Base-by-base conservation (phyloP, 2,797 vertebrate species). In the Tarsius wallacei region DNA sequence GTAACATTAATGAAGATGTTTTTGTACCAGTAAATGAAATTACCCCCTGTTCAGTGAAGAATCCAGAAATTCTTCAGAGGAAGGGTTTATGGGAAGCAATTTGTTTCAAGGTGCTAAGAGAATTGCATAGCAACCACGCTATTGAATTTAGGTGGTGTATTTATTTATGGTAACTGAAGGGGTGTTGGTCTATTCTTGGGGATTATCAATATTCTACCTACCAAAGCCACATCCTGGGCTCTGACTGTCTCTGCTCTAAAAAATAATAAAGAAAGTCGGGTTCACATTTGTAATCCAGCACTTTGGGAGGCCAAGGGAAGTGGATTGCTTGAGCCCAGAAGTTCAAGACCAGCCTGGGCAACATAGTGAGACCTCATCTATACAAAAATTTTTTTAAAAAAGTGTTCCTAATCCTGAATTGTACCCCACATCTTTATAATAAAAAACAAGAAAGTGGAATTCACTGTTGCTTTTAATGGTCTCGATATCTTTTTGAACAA, bases 141-240 rank as follows among this genome's bases (percentile, higher is more conserved):
- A 26, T 71, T 93, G 80, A 61, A 80, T 64, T 84, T 80, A 97
- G 31, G 63, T 66, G 70, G 5, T 78, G 74, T n/a, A 63, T 33
- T 64, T 53, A 63, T 14, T 82, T 82, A 26, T 21, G 28, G 14
- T 49, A 28, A 78, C 21, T 84, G 16, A 16, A 84, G 12, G 15
- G 16, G 31, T 15, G 4, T 91, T 63, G 33, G 11, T 33, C 81
- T 73, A 1, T 55, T 88, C 33, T 86, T 76, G 4, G 36, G 51
- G 16, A 68, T 33, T 66, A 63, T 94, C 49, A 59, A 24, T 82
- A 53, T 78, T 90, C 21, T 78, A 28, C 85, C 5, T 73, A 14
- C 9, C 1, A n/a, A 88, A 31, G 68, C 26, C 51, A 85, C 17
- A 61, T 9, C 21, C 68, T 49, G 49, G 31, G 1, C 4, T 89